A percentile compares a stretch with the other conserved stretches of the same genome.
phyloP scores from a whole-genome alignment of 2,113 vertebrate genomes.

The Gnathonemus longibarbis region DNA sequence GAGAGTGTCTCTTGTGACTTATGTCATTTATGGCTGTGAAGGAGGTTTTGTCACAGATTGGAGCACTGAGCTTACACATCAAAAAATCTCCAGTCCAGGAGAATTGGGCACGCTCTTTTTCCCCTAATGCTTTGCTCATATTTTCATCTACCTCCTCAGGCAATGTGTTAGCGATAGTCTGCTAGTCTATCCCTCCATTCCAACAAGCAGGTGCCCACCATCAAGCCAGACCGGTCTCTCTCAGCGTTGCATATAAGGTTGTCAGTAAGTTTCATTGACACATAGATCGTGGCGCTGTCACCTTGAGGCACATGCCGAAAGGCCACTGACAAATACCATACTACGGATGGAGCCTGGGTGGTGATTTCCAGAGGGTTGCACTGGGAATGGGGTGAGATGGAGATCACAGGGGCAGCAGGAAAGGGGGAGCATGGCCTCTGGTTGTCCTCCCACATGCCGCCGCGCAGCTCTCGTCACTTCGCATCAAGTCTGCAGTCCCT shows the following conservation, averaged over 20 bases:
- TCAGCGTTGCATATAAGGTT: constrained; percentile 31
- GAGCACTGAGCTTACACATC: not conserved
- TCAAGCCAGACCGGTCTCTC: constrained; percentile 1
- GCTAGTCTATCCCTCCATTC: not conserved
- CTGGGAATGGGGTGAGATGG: constrained; percentile 19
- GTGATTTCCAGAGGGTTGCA: not conserved
- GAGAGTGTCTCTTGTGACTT: not conserved
- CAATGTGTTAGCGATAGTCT: not conserved
- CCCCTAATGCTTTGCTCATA: not conserved
- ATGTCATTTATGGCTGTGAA: not conserved
- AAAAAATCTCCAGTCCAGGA: not conserved
- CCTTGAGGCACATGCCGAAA: constrained; percentile 49
- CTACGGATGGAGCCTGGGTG: constrained; percentile 19
- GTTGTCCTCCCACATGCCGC: constrained; percentile 58
- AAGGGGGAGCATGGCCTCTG: constrained; percentile 44
- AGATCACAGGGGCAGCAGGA: constrained; percentile 4
- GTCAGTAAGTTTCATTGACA: constrained; percentile 35
- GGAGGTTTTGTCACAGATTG: not conserved
- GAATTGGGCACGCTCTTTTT: not conserved
- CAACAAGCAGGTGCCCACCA: not conserved
- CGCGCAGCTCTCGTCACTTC: constrained; percentile 63
- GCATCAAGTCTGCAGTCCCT: constrained; percentile 62
- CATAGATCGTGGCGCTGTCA: constrained; percentile 51
- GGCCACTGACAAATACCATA: constrained; percentile 53
- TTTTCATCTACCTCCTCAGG: not conserved